phyloP scores from a whole-genome alignment of 2,113 vertebrate species.

The Engystomops pustulosus region DNA sequence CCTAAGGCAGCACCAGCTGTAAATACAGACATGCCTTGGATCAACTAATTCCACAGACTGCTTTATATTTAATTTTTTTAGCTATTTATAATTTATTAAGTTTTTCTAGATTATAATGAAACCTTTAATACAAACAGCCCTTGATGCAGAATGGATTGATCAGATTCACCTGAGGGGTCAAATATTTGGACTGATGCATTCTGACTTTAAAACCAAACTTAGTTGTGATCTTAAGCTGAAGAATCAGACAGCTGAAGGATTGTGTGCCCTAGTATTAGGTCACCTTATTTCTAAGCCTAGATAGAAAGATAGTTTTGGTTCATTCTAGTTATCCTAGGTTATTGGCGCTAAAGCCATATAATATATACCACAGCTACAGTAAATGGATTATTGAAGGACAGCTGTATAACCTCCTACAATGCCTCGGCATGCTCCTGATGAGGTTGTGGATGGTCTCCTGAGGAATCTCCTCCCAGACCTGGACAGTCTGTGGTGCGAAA shows the following conservation, averaged over 20 bases:
- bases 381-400: too few relatives aligned
- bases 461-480: too few relatives aligned
- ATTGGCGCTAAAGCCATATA: too few relatives aligned
- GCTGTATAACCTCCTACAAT: too few relatives aligned
- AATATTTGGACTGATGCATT: neutral
- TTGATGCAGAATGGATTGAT: neutral
- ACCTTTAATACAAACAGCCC: neutral
- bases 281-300: neutral
- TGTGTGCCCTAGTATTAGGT: neutral
- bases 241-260: neutral
- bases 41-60: neutral
- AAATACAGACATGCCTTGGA: neutral
- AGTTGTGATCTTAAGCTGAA: neutral
- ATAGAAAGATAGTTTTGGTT: neutral
- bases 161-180: neutral
- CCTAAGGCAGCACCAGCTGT: neutral
- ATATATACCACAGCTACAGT: too few relatives aligned
- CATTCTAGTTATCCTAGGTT: too few relatives aligned
- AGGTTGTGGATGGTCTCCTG: too few relatives aligned
- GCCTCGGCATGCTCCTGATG: too few relatives aligned
- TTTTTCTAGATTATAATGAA: neutral
- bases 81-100: neutral
- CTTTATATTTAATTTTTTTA: conserved; percentile 1
- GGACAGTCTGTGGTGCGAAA: too few relatives aligned
- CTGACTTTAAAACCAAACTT: neutral